These are phyloP conservation scores for Mongoloraphidia duomilia DNA, from an alignment of 2,888 invertebrate species.

Conservation along the genomic window DNA sequence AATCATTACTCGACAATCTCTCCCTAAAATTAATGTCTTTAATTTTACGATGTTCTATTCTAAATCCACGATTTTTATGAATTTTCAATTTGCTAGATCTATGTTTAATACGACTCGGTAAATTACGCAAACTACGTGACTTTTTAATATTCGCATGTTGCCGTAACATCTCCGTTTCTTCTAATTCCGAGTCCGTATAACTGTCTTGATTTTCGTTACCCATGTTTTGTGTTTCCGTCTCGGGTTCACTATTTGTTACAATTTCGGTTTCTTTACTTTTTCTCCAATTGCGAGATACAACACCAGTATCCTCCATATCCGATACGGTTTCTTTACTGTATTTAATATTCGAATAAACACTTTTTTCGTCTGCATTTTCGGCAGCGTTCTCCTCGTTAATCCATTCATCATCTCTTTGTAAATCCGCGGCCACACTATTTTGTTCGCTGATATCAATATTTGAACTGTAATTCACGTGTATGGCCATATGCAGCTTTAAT, in stretches of 20 bases:
- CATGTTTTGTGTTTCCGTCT: too few relatives aligned
- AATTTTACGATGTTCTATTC: conserved; percentile 4
- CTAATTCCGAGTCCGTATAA: too few relatives aligned
- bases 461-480: conserved; percentile 34
- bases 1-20: conserved; percentile 1
- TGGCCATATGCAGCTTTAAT: conserved; percentile 37
- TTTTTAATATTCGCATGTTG: too few relatives aligned
- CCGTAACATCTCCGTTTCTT: too few relatives aligned
- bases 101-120: conserved; percentile 10
- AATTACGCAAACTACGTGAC: too few relatives aligned
- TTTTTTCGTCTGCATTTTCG: conserved; percentile 10
- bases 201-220: too few relatives aligned
- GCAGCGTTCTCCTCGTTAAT: conserved; percentile 15
- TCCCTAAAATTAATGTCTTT: conserved; percentile 10
- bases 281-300: too few relatives aligned
- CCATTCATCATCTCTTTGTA: conserved; percentile 15
- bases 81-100: background rate
- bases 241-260: too few relatives aligned
- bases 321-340: background rate
- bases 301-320: too few relatives aligned
- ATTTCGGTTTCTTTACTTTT: too few relatives aligned
- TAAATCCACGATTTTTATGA: conserved; percentile 10
- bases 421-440: conserved; percentile 20
- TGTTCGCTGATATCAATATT: conserved; percentile 19
- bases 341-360: conserved; percentile 10